Evolutionary conservation across 2,113 vertebrate species (phyloP).

Genomic region (Pelusios castaneus): DNA sequence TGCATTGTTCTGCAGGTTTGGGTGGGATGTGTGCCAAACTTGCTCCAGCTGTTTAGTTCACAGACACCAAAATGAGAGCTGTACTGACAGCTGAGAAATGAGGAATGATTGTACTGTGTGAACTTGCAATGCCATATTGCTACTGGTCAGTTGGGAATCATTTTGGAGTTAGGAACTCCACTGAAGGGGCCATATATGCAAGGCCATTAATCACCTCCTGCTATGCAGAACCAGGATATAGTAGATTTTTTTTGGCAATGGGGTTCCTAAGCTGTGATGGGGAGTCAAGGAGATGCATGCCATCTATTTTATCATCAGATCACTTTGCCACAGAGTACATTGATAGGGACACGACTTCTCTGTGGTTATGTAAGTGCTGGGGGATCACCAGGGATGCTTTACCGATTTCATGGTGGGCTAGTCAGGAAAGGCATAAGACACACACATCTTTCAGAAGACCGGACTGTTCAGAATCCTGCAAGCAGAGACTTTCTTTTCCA

Average conservation of each 20-base stretch:
- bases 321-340: neutral
- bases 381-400: neutral
- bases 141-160: neutral
- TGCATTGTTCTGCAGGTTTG: too few relatives aligned
- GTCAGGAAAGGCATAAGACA: neutral
- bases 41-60: neutral
- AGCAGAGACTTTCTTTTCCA: neutral
- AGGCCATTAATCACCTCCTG: neutral
- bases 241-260: neutral
- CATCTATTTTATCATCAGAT: neutral
- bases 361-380: neutral
- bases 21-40: neutral
- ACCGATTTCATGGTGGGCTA: neutral
- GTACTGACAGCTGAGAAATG: neutral
- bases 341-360: neutral
- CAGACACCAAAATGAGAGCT: neutral
- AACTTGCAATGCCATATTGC: neutral
- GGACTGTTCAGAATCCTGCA: neutral
- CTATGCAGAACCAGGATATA: neutral
- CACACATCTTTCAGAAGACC: neutral
- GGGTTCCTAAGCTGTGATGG: neutral
- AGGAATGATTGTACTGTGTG: neutral
- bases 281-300: too few relatives aligned
- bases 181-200: neutral
- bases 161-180: neutral